Evolutionary conservation across 1,140 invertebrate species (phyloP), one percentile per base, ranked within the genome.

Genomic region (Papilio aristodemus): DNA sequence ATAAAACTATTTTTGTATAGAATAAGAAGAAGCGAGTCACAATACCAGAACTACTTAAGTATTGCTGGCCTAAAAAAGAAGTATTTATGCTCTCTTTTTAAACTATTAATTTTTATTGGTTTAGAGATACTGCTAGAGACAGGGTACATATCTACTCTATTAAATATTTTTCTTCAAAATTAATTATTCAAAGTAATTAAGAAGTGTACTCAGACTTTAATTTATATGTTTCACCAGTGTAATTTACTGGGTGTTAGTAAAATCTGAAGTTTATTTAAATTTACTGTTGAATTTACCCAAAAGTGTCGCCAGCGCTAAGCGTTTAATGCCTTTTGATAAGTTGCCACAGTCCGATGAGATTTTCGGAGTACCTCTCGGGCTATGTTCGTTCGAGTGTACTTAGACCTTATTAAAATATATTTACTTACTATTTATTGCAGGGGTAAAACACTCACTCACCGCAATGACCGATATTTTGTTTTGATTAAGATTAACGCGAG

Each of bases 191-290:
- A 50, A 50, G 7, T 10, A 50, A 50, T 50, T 50, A 50, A 50
- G 7, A 50, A 10, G 17, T 32, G 27, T 19, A 50, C 43, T 50
- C 17, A 19, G 43, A 43, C 1, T 39, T 22, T 50, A 50, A 50
- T 50, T 50, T 50, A 50, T 10, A 50, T 50, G 43, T 50, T 50
- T 50, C 43, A 50, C 14, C 43, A 22, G 9, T 50, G 17, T 50
- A 50, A 50, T 50, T 50, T 50, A 50, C 43, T 19, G 43, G 43
- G 43, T 50, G 43, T 50, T 50, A 50, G 43, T 50, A 50, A 50
- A 50, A 50, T 50, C 43, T 50, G 43, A 22, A 50, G 43, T 50
- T 50, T 50, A 22, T 50, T 50, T 50, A 50, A 50, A 50, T 50
- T 50, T 50, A 50, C 43, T 50, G 17, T 50, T 50, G 43, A 50